These are phyloP conservation scores for Colletes gigas DNA, from an alignment of 1,140 invertebrate species.

Conservation along the genomic window DNA sequence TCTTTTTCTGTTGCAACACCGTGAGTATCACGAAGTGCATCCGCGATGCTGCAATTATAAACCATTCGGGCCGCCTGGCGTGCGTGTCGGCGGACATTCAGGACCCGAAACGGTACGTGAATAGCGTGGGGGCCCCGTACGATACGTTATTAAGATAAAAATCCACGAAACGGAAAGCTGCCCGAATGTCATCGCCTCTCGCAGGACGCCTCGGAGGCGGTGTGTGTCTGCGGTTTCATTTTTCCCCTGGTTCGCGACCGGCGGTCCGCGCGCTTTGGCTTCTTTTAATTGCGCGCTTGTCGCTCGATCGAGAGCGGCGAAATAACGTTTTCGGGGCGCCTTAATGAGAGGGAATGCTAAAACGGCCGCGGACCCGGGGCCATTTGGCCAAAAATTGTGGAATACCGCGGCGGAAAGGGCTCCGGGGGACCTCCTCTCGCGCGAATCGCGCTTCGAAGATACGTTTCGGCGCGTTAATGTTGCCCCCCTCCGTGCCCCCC, in stretches of 20 bases:
- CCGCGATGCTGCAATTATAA: conserved; percentile 75
- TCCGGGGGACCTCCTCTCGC: conserved; percentile 12
- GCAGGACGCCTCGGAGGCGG: not conserved
- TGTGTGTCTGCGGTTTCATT: conserved; percentile 2
- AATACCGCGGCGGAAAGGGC: conserved; percentile 17
- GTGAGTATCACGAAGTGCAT: conserved; percentile 68
- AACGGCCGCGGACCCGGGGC: conserved; percentile 31
- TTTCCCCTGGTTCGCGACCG: conserved; percentile 15
- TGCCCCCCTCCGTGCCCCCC: not conserved
- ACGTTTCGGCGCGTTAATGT: conserved; percentile 40
- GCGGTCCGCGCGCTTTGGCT: conserved; percentile 17
- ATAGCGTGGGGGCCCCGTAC: conserved; percentile 40
- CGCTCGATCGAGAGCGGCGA: conserved; percentile 49
- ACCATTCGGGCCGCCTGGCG: conserved; percentile 69
- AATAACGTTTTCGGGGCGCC: conserved; percentile 52
- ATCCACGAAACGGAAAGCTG: conserved; percentile 65
- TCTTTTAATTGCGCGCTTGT: conserved; percentile 50
- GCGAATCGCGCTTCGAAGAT: conserved; percentile 44
- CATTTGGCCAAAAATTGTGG: conserved; percentile 58
- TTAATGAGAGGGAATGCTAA: conserved; percentile 62
- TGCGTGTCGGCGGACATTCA: conserved; percentile 72
- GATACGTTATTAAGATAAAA: conserved; percentile 75
- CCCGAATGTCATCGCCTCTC: conserved; percentile 64
- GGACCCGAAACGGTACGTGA: conserved; percentile 41
- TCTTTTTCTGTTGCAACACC: no score